Evolutionary conservation across 2,113 vertebrate genomes (phyloP).

Genomic region (Oryzias melastigma): DNA sequence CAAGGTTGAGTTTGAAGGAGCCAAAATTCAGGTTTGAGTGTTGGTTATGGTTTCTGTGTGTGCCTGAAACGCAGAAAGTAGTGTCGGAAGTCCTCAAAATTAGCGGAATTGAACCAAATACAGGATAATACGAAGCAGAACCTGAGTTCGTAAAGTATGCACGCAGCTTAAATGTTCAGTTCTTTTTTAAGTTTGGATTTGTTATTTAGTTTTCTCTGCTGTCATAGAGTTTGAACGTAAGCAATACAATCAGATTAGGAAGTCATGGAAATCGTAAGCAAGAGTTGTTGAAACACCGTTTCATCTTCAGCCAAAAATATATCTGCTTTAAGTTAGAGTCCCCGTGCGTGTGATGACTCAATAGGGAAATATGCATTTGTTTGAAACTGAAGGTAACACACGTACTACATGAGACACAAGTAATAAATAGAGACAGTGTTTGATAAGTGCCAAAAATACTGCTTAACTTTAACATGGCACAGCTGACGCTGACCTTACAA

Average conservation of each 20-base stretch:
- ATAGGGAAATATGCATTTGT: too few species aligned
- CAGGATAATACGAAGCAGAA: not conserved
- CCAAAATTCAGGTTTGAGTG: constrained; percentile 2
- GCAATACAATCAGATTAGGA: not conserved
- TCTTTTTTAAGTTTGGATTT: not conserved
- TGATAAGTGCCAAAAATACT: too few species aligned
- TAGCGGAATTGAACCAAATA: not conserved
- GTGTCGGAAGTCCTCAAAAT: not conserved
- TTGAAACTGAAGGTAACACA: too few species aligned
- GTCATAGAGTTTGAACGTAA: not conserved
- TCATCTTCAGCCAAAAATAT: too few species aligned
- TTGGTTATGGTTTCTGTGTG: not conserved
- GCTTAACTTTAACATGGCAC: too few species aligned
- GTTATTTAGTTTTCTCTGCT: not conserved
- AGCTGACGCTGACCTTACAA: too few species aligned
- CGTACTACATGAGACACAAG: too few species aligned
- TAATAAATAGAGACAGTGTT: too few species aligned
- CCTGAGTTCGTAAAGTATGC: not conserved
- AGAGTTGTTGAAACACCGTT: not conserved
- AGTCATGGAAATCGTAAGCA: not conserved
- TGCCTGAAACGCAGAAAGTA: not conserved
- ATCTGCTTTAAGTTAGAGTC: too few species aligned
- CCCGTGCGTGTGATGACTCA: too few species aligned
- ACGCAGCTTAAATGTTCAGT: not conserved
- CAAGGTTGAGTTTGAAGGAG: constrained; percentile 27